These are phyloP conservation scores for Hapalemur alaotrensis DNA, from an alignment of 2,797 vertebrate genomes.

Conservation along the genomic window DNA sequence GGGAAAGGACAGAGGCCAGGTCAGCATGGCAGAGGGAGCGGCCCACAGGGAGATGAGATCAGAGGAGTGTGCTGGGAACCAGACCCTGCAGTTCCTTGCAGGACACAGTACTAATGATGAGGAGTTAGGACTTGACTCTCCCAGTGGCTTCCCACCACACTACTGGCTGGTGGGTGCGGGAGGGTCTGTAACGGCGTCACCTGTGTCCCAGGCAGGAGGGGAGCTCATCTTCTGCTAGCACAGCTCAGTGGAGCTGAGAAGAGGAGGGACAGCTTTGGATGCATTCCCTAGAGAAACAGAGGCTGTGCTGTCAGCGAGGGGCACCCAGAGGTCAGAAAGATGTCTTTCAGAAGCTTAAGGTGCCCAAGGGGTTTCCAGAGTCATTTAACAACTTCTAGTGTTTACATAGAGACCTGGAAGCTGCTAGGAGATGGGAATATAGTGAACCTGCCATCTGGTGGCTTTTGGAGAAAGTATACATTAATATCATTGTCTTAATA, in stretches of 20 bases:
- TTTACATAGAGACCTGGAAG: not conserved
- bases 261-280: not conserved
- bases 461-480: not conserved
- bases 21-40: not conserved
- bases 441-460: not conserved
- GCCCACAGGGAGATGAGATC: not conserved
- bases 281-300: not conserved
- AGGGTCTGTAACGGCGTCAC: rapidly evolving
- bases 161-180: not conserved
- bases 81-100: not conserved
- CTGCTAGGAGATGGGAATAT: not conserved
- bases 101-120: rapidly evolving
- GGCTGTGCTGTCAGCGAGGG: rapidly evolving
- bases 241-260: not conserved
- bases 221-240: too few species aligned
- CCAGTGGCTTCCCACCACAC: rapidly evolving
- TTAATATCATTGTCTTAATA: not conserved
- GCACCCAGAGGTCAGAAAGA: not conserved
- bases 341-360: not conserved
- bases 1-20: not conserved
- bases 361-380: not conserved
- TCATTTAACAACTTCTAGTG: not conserved
- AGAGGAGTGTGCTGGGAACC: not conserved
- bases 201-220: too few species aligned
- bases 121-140: not conserved